Base-by-base conservation (phyloP, 2,797 vertebrate species). In the Chromobotia macracanthus region DNA sequence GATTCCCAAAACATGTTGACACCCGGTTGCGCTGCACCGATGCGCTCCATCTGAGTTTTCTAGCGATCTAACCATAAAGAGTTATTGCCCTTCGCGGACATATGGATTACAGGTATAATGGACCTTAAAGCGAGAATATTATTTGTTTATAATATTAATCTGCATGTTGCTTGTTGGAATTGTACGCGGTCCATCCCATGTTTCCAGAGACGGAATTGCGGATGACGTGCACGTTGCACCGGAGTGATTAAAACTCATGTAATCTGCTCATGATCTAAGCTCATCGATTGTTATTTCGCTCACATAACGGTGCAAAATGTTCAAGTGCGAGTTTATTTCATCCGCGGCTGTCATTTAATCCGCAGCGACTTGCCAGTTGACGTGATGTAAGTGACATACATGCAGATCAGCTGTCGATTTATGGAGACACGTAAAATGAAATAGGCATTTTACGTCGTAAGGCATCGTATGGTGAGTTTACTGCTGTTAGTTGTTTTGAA, bases 31-130 rank as follows among this genome's bases (percentile, higher is more conserved):
- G 66, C 51, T 21, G 21, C 68, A 64, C 9, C 35, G 50, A 53
- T 46, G 25, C 35, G 19, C 23, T 31, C 50, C 15, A 21, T 31
- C 46, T 63, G 46, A 13, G 55, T 51, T 50, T 28, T 50, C 10
- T 25, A 61, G 19, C 65, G 16, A 3, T 35, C 25, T 48, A 67
- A 16, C 31, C 46, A 31, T 53, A 15, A 16, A 53, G 1, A 35
- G 19, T 51, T 38, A 64, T 11, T n/a, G 50, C 53, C 3, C 73
- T 18, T 65, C 63, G 21, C 71, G 16, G 35, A 41, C 19, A 58
- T 67, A 81, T 83, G 84, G 56, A 79, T 38, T 35, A 51, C 67
- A 85, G 84, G 84, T 85, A 83, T 70, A 68, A 44, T 31, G 16
- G 25, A 38, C 0, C 5, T 56, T 28, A 3, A 12, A 10, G 53